These are phyloP conservation scores for Dicerorhinus sumatrensis DNA, from an alignment of 2,113 vertebrate genomes.

Conservation along the genomic window DNA sequence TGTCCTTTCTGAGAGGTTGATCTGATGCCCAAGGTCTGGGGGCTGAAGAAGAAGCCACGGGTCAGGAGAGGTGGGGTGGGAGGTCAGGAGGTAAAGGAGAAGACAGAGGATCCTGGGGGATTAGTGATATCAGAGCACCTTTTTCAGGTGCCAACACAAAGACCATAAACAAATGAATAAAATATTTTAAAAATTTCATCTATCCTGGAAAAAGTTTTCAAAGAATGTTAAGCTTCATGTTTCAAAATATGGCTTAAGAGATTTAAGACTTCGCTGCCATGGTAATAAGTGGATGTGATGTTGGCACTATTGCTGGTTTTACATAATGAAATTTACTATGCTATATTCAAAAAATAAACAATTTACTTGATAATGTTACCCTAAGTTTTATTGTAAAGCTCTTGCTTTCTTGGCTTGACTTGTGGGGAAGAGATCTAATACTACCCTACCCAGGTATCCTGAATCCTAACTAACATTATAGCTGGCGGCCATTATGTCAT, in stretches of 20 bases:
- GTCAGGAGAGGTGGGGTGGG: neutral
- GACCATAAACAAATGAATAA: neutral
- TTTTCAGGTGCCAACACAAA: neutral
- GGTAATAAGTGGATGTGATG: neutral
- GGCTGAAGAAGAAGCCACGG: neutral
- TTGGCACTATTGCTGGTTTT: neutral
- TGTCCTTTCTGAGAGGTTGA: neutral
- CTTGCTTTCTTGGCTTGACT: neutral
- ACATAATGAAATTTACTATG: conserved; percentile 16
- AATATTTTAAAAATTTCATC: neutral
- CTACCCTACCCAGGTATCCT: neutral
- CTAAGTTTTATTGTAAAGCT: neutral
- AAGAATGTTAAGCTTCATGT: neutral
- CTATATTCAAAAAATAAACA: neutral
- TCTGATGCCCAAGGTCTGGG: neutral
- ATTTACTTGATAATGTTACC: neutral
- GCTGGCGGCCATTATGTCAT: neutral
- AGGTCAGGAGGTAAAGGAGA: neutral
- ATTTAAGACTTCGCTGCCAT: neutral
- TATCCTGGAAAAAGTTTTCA: neutral
- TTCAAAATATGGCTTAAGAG: conserved; percentile 26
- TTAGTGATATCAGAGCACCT: neutral
- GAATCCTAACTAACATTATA: neutral
- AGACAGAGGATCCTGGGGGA: neutral
- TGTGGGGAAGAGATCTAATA: neutral